phyloP scores from a whole-genome alignment of 2,797 vertebrate genomes.

The Hydrocynus forskahlii region DNA sequence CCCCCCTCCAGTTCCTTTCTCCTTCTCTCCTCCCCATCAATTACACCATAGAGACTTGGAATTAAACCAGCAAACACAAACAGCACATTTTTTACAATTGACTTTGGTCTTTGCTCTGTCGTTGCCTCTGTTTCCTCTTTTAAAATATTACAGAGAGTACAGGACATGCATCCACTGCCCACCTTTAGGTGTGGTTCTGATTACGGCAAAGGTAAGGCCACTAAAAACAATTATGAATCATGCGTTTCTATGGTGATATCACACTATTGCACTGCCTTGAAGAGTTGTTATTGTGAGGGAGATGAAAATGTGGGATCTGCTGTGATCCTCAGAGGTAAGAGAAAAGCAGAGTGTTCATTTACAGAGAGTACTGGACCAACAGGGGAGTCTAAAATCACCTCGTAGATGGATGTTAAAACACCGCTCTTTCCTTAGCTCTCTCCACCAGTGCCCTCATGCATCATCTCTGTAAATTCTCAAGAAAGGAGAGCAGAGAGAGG shows the following conservation, averaged over 20 bases:
- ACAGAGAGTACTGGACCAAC: slow-evolving; percentile 54
- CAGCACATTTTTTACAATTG: slow-evolving; percentile 46
- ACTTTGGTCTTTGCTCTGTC: slow-evolving; percentile 38
- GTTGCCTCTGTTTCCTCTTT: slow-evolving; percentile 12
- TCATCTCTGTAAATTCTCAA: slow-evolving; percentile 70
- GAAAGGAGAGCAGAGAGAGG: slow-evolving; percentile 29
- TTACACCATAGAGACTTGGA: slow-evolving; percentile 50
- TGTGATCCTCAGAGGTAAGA: slow-evolving; percentile 32
- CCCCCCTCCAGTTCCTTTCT: slow-evolving; percentile 28
- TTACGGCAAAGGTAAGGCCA: neutral
- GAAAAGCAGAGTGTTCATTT: slow-evolving; percentile 56
- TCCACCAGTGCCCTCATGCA: slow-evolving; percentile 55
- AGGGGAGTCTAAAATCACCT: slow-evolving; percentile 56
- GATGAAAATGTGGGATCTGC: slow-evolving; percentile 33
- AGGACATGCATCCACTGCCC: neutral
- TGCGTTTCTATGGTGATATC: slow-evolving; percentile 27
- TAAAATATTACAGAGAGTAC: neutral
- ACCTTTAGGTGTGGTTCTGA: neutral
- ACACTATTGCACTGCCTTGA: neutral
- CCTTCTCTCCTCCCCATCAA: slow-evolving; percentile 52
- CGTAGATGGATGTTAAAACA: slow-evolving; percentile 59
- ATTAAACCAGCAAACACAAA: slow-evolving; percentile 54
- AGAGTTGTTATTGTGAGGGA: slow-evolving; percentile 42
- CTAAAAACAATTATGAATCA: neutral
- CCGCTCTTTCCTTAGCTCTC: slow-evolving; percentile 58